Evolutionary conservation across 2,797 vertebrate genomes (phyloP).

Genomic region (Nannoperca australis): DNA sequence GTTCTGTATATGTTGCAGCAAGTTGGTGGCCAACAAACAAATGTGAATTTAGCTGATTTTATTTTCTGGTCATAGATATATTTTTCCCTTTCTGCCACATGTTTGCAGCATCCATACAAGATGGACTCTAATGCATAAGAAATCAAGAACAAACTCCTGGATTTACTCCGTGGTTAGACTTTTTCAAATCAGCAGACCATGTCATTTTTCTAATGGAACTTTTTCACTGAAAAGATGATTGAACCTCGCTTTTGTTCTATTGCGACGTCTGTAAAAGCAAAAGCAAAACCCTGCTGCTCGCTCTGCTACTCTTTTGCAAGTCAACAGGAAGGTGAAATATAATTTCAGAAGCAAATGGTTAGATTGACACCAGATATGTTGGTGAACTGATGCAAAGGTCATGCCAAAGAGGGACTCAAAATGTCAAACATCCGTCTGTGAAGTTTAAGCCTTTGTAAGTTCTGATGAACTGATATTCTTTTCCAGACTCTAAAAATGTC

Average conservation of each 20-base stretch:
- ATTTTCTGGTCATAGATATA: constrained; percentile 29
- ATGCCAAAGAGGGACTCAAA: constrained; percentile 78
- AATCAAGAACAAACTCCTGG: constrained; percentile 1
- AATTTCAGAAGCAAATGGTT: constrained; percentile 58
- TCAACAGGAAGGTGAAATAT: constrained; percentile 48
- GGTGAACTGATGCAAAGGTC: constrained; percentile 80
- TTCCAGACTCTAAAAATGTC: constrained; percentile 68
- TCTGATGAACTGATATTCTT: constrained; percentile 67
- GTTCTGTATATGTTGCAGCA: background rate
- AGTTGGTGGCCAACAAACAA: background rate
- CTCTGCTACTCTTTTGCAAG: constrained; percentile 8
- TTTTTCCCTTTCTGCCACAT: constrained; percentile 47
- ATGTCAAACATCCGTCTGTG: constrained; percentile 81
- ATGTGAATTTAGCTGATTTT: constrained; percentile 33
- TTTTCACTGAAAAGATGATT: constrained; percentile 15
- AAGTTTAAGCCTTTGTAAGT: constrained; percentile 77
- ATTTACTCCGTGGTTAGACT: constrained; percentile 4
- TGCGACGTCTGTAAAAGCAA: constrained; percentile 29
- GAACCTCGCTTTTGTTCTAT: constrained; percentile 39
- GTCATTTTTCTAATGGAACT: constrained; percentile 32
- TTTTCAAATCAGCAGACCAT: constrained; percentile 28
- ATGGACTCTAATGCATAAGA: constrained; percentile 11
- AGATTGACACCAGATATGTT: constrained; percentile 80
- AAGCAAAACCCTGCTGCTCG: background rate
- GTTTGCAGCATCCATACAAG: constrained; percentile 15